A percentile compares a stretch with the other conserved stretches of the same genome.
phyloP scores from a whole-genome alignment of 2,888 invertebrate species.

The Xylota sylvarum region DNA sequence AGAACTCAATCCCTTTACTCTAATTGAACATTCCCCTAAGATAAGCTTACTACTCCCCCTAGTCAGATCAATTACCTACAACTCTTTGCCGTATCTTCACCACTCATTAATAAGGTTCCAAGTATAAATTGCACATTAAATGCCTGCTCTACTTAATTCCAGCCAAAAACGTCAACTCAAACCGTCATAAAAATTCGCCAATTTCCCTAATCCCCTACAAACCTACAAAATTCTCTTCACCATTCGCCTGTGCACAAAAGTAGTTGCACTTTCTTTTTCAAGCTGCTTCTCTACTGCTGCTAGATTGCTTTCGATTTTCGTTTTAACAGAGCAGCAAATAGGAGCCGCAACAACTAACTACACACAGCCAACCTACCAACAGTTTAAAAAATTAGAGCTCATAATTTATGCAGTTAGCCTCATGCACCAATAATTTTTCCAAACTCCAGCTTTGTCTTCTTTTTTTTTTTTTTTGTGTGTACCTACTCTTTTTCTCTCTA shows the following conservation, averaged over 20 bases:
- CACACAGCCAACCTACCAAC: constrained; percentile 10
- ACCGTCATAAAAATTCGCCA: constrained; percentile 34
- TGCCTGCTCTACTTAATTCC: constrained; percentile 3
- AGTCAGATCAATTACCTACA: too few relatives aligned
- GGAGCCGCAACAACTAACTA: constrained; percentile 30
- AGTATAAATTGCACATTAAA: neutral
- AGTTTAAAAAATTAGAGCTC: constrained; percentile 69
- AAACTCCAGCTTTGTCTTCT: constrained; percentile 54
- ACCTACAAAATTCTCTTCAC: constrained; percentile 30
- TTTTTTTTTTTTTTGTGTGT: constrained; percentile 4
- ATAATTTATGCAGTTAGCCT: constrained; percentile 74
- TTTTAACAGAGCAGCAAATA: constrained; percentile 71
- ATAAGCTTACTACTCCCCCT: too few relatives aligned
- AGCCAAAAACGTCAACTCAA: constrained; percentile 1
- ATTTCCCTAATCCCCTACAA: constrained; percentile 47
- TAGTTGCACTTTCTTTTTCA: constrained; percentile 75
- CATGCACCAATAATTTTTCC: constrained; percentile 78
- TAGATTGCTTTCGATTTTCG: constrained; percentile 76
- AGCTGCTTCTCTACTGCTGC: constrained; percentile 30
- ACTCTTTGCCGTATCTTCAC: too few relatives aligned
- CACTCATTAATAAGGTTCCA: too few relatives aligned
- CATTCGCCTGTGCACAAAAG: constrained; percentile 18
- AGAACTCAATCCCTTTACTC: too few relatives aligned
- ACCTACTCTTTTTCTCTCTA: constrained; percentile 47
- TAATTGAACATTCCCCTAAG: too few relatives aligned